A percentile compares a stretch with the other conserved stretches of the same genome.
These are phyloP conservation scores for Diuraphis noxia DNA, from an alignment of 1,140 invertebrate species.

Conservation along the genomic window DNA sequence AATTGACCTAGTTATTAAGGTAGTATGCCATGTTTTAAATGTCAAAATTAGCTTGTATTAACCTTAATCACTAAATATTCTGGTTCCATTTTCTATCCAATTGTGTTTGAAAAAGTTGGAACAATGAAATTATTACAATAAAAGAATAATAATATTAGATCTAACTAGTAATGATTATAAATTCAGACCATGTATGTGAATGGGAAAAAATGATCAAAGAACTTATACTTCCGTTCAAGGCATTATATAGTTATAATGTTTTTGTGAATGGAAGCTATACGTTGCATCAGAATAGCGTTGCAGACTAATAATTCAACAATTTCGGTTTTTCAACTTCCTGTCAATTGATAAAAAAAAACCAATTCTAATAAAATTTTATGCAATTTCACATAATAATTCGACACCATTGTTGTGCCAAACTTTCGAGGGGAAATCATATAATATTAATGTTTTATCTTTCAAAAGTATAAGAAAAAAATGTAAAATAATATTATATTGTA, in stretches of 20 bases:
- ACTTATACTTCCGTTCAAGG: not conserved
- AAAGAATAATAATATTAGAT: not conserved
- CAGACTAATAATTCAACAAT: conserved; percentile 6
- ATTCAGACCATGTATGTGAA: not conserved
- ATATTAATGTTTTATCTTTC: not conserved
- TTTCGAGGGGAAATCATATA: too few species aligned
- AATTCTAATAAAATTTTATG: not conserved
- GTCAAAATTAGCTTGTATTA: not conserved
- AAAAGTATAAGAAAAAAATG: not conserved
- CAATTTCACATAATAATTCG: not conserved
- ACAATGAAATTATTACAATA: not conserved
- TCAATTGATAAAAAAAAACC: conserved; percentile 4
- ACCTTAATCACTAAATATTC: not conserved
- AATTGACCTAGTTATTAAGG: not conserved
- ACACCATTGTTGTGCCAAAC: not conserved
- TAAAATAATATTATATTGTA: not conserved
- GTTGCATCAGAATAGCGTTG: not conserved
- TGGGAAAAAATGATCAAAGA: not conserved
- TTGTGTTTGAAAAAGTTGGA: not conserved
- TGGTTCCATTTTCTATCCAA: not conserved
- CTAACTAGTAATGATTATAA: not conserved
- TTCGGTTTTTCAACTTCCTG: not conserved
- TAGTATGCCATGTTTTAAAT: not conserved
- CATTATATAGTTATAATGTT: not conserved
- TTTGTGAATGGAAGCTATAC: not conserved